Percentiles rank a stretch among this genome's conserved stretches.
Conservation (phyloP, 2,113 vertebrate genomes). For the Vanacampus margaritifer region DNA sequence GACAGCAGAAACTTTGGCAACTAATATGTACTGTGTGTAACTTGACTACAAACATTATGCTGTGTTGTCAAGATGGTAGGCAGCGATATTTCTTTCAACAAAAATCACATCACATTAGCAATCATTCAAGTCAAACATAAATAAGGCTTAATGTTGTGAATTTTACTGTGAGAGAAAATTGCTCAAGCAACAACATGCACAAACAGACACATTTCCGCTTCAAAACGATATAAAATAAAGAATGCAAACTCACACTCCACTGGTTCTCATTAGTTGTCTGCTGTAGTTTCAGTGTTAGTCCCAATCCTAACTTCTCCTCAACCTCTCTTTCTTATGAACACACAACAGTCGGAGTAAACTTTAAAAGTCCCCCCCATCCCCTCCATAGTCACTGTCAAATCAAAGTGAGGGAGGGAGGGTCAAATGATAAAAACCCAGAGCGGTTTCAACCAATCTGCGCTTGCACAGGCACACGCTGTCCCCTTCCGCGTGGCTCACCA, state of each 20-base stretch:
- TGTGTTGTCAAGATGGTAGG: background rate
- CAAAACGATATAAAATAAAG: background rate
- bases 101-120: background rate
- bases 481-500: constrained; percentile 61
- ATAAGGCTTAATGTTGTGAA: background rate
- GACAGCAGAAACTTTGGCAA: constrained; percentile 30
- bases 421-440: constrained; percentile 40
- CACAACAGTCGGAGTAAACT: constrained; percentile 35
- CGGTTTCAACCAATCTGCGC: constrained; percentile 65
- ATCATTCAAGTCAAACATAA: background rate
- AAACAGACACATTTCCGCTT: background rate
- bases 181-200: background rate
- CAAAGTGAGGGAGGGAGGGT: constrained; percentile 57
- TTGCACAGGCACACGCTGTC: constrained; percentile 47
- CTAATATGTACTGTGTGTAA: background rate
- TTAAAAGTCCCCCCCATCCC: constrained; percentile 57
- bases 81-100: constrained; percentile 1
- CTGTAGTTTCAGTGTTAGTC: constrained; percentile 19
- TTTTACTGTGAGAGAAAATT: background rate
- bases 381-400: constrained; percentile 55
- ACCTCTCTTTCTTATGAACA: constrained; percentile 37
- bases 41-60: background rate
- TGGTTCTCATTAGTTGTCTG: constrained; percentile 6
- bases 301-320: constrained; percentile 31
- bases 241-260: constrained; percentile 45